Conservation (phyloP, 2,888 invertebrate genomes). For the Drosophila mettleri region DNA sequence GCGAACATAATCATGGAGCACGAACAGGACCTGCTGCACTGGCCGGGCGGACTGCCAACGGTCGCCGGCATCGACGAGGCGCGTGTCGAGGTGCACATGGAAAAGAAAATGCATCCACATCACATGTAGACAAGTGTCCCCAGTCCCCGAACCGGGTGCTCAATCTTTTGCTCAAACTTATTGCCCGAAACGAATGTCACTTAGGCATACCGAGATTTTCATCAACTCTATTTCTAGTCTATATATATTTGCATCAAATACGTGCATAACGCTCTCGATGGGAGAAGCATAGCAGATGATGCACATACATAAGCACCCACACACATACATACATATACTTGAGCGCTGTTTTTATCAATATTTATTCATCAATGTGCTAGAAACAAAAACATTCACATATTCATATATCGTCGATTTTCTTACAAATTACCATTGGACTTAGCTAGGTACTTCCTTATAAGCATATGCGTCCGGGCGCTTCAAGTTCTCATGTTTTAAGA, state of each 20-base stretch:
- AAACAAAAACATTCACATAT: not conserved
- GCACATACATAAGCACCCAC: not conserved
- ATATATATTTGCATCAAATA: not conserved
- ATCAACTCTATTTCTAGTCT: not conserved
- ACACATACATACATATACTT: not conserved
- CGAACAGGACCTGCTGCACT: conserved; percentile 89
- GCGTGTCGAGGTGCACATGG: conserved; percentile 88
- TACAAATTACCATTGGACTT: not conserved
- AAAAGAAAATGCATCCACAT: conserved; percentile 88
- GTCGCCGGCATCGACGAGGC: conserved; percentile 90
- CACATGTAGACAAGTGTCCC: conserved; percentile 78
- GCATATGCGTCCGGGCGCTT: not conserved
- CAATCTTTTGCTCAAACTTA: not conserved
- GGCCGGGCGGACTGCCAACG: conserved; percentile 91
- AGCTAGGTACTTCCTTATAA: not conserved
- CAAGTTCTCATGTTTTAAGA: not conserved
- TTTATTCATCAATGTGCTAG: too few species aligned
- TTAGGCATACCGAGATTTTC: not conserved
- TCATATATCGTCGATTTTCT: not conserved
- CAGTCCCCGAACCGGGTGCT: not conserved
- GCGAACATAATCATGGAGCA: conserved; percentile 92
- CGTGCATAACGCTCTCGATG: too few species aligned
- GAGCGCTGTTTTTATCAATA: too few species aligned
- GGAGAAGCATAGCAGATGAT: too few species aligned
- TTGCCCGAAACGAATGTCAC: not conserved